Evolutionary conservation across 2,888 invertebrate species (phyloP).

Genomic region (Byasa hedistus): DNA sequence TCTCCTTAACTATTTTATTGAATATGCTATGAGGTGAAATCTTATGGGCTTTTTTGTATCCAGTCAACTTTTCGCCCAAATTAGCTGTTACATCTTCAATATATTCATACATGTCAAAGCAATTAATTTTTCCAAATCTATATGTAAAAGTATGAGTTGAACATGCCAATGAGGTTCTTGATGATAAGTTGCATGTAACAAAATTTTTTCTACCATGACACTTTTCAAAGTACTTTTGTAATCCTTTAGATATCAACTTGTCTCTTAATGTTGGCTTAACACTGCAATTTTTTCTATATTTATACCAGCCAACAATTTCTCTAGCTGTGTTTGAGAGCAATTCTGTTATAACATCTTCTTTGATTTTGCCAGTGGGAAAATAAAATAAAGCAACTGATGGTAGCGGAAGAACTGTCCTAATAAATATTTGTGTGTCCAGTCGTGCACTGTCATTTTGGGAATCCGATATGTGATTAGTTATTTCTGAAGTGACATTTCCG

Average conservation of each 20-base stretch:
- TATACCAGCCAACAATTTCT: conserved; percentile 85
- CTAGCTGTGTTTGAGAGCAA: conserved; percentile 75
- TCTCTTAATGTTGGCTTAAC: conserved; percentile 82
- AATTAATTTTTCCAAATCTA: conserved; percentile 80
- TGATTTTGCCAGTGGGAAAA: conserved; percentile 78
- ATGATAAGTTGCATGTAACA: conserved; percentile 81
- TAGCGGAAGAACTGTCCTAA: conserved; percentile 81
- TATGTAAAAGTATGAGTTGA: conserved; percentile 83
- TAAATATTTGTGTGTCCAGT: conserved; percentile 80
- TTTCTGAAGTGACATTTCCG: conserved; percentile 82
- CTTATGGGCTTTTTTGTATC: conserved; percentile 64
- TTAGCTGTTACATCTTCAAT: conserved; percentile 78
- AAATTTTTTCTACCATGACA: conserved; percentile 79
- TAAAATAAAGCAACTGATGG: conserved; percentile 80
- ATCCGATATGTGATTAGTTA: conserved; percentile 85
- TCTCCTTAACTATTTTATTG: conserved; percentile 66
- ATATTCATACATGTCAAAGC: conserved; percentile 76
- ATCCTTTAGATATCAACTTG: conserved; percentile 81
- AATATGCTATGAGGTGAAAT: conserved; percentile 63
- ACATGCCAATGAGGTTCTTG: conserved; percentile 68
- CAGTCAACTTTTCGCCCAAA: conserved; percentile 72
- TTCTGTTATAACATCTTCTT: conserved; percentile 73
- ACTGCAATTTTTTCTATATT: conserved; percentile 77
- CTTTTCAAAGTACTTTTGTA: conserved; percentile 79
- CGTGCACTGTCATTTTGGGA: conserved; percentile 82